phyloP scores from a whole-genome alignment of 2,797 vertebrate species.

The Smutsia temminckii region DNA sequence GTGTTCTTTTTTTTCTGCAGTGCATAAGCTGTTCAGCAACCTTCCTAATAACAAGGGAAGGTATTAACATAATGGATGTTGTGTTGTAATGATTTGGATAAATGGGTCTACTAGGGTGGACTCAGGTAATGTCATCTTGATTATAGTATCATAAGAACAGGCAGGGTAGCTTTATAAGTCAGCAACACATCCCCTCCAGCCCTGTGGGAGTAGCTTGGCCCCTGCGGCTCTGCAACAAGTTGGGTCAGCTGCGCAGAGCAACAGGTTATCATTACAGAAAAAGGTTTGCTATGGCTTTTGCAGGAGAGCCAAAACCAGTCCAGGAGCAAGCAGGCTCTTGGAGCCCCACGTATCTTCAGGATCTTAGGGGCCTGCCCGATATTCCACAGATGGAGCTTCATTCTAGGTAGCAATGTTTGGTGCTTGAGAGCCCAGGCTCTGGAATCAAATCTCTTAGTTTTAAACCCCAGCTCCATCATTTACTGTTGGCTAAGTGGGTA shows the following conservation, averaged over 20 bases:
- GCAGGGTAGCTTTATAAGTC: not conserved
- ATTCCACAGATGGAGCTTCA: not conserved
- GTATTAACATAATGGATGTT: not conserved
- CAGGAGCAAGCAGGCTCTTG: not conserved
- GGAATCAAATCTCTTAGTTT: not conserved
- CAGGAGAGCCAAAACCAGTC: not conserved
- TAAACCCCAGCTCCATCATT: not conserved
- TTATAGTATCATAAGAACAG: not conserved
- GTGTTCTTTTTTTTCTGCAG: not conserved
- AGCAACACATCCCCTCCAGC: not conserved
- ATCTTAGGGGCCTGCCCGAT: not conserved
- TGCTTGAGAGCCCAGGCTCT: not conserved
- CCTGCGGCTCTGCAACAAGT: not conserved
- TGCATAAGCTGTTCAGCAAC: not conserved
- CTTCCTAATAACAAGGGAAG: not conserved
- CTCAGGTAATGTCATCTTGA: not conserved
- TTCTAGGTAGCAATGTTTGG: not conserved
- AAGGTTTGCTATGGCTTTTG: not conserved
- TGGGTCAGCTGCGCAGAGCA: not conserved
- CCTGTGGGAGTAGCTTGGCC: not conserved
- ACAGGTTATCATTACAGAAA: not conserved
- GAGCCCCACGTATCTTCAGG: not conserved
- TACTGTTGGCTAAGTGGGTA: not conserved
- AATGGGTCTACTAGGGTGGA: not conserved
- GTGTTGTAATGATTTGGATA: not conserved